Percentiles rank a stretch among this genome's conserved stretches.
Evolutionary conservation across 30 jellyfish, hydroid and myxozoan species (phyloP).

Genomic region (Turritopsis rubra): DNA sequence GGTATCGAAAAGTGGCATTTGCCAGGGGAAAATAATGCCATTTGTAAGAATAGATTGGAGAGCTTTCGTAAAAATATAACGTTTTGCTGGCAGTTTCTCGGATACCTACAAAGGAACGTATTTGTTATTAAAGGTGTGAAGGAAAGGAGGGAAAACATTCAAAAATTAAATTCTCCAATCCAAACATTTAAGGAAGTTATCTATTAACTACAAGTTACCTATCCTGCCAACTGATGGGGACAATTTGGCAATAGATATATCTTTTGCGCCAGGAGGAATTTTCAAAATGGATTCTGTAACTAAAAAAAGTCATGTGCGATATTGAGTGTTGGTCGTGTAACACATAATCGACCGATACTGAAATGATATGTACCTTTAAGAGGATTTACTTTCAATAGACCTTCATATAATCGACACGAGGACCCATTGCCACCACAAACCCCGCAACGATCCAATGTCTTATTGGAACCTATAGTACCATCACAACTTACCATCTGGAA

Average conservation of each 20-base stretch:
- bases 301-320: not conserved
- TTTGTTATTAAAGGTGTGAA: too few species aligned
- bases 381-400: not conserved
- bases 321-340: too few species aligned
- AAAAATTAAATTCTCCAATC: too few species aligned
- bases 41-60: not conserved
- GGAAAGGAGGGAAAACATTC: too few species aligned
- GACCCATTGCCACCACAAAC: slow-evolving; percentile 9
- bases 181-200: too few species aligned
- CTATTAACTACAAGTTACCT: not conserved
- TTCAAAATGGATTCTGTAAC: slow-evolving; percentile 1
- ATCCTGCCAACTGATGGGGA: not conserved
- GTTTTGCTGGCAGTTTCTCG: not conserved
- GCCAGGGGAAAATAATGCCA: slow-evolving; percentile 1
- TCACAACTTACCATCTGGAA: slow-evolving; percentile 5
- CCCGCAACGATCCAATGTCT: not conserved
- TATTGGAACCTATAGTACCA: not conserved
- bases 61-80: not conserved
- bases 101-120: not conserved
- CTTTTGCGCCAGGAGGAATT: slow-evolving; percentile 1
- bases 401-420: not conserved
- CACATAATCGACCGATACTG: too few species aligned
- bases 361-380: not conserved
- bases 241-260: not conserved
- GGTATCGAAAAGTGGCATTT: slow-evolving; percentile 1